These are phyloP conservation scores for Sceliomorpha sp. DNA, from an alignment of 2,888 invertebrate genomes.

Conservation along the genomic window DNA sequence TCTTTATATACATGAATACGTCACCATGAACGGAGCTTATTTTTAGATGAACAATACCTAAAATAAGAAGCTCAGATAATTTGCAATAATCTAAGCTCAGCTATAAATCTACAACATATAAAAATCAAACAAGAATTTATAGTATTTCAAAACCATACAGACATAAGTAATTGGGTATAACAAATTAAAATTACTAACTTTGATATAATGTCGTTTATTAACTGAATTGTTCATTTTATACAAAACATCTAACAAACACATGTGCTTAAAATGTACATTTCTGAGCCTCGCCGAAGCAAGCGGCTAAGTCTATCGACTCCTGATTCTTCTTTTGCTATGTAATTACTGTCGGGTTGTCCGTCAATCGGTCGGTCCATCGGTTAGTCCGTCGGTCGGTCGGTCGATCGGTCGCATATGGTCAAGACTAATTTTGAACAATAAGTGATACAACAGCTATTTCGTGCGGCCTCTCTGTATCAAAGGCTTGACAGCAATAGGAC, in stretches of 20 bases:
- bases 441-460: constrained; percentile 3
- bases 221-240: constrained; percentile 72
- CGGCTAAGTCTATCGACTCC: constrained; percentile 62
- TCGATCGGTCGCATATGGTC: background rate
- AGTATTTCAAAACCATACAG: too few relatives aligned
- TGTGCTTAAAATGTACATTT: constrained; percentile 63
- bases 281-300: constrained; percentile 61
- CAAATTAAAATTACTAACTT: too few relatives aligned
- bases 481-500: constrained; percentile 13
- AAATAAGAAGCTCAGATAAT: too few relatives aligned
- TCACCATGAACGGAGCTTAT: too few relatives aligned
- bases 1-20: too few relatives aligned
- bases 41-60: too few relatives aligned
- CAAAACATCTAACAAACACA: constrained; percentile 76
- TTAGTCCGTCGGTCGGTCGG: background rate
- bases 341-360: background rate
- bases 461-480: background rate
- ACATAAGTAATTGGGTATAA: too few relatives aligned
- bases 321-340: constrained; percentile 36
- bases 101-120: too few relatives aligned
- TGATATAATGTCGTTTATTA: constrained; percentile 77
- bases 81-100: too few relatives aligned
- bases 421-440: constrained; percentile 1
- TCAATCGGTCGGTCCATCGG: background rate
- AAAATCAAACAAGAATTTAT: too few relatives aligned